Percentiles rank a stretch among this genome's conserved stretches.
phyloP scores from a whole-genome alignment of 2,888 invertebrate genomes.

The Cylloceria caligata region DNA sequence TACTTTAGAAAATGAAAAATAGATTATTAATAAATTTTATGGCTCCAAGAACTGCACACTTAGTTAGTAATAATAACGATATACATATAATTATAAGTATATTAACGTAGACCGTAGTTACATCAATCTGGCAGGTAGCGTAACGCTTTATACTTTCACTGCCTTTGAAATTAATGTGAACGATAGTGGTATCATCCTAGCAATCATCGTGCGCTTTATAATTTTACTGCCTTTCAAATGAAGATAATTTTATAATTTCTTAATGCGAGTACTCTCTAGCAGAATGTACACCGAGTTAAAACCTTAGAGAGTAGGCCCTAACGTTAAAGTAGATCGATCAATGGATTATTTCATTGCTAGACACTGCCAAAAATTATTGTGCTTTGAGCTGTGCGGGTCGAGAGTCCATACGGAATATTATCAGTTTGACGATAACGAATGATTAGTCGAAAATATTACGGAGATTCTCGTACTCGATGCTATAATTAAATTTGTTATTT shows the following conservation, averaged over 20 bases:
- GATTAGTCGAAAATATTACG: not conserved
- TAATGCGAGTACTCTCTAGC: conserved; percentile 17
- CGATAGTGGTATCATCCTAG: conserved; percentile 26
- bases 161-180: conserved; percentile 38
- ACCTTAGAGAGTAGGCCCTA: conserved; percentile 25
- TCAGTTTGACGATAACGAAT: conserved; percentile 32
- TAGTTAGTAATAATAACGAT: conserved; percentile 17
- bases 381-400: conserved; percentile 33
- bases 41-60: conserved; percentile 29
- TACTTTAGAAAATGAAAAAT: conserved; percentile 3
- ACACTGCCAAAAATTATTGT: conserved; percentile 63
- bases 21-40: conserved; percentile 36
- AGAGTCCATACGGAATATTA: conserved; percentile 31
- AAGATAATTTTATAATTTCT: conserved; percentile 38
- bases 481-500: conserved; percentile 32
- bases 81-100: conserved; percentile 45
- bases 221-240: conserved; percentile 41
- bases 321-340: conserved; percentile 33
- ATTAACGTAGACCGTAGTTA: conserved; percentile 25
- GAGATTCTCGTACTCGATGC: conserved; percentile 23
- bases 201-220: conserved; percentile 5
- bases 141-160: conserved; percentile 28
- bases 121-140: conserved; percentile 2
- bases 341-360: conserved; percentile 62
- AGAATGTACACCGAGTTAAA: conserved; percentile 18